Base-by-base conservation (phyloP, 2,113 vertebrate species). In the Serinus canaria region DNA sequence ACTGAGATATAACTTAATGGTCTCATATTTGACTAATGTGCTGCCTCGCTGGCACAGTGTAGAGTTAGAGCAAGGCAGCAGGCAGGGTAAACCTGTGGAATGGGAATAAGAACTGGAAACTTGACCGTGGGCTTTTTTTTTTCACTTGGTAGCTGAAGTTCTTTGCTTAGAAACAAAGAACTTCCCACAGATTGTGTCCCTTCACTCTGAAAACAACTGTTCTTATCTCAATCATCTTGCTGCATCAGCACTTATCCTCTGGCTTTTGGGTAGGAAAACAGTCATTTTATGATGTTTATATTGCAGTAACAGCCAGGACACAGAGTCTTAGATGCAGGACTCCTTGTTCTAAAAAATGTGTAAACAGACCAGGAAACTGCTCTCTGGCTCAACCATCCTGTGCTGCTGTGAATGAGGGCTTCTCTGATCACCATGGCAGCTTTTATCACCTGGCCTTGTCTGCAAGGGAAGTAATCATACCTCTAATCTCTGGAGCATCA, bases 251-350 rank as follows among this genome's bases (percentile, higher is more conserved):
- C 53, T 77, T 86, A 52, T 37, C 19, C 70, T 92, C 69, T 92
- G 73, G 56, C 91, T 94, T 78, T 89, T 78, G 59, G 52, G 76
- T 56, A 80, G 53, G 83, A 90, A 92, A 90, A 59, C 56, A 96
- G 77, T 30, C 19, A 41, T 16, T 83, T 96, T 78, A 53, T 64
- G 62, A 75, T 75, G 72, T 77, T 91, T 89, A 55, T 67, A 41
- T 22, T 95, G 46, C 75, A 85, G 43, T 80, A 83, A 75, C 53
- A 88, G 59, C 85, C 60, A 95, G 75, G 39, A 87, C 75, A 79
- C 2, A 1, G 3, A 81, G 72, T 44, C 78, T 77, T 44, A 80
- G 82, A 87, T 22, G 33, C 18, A 92, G 87, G 60, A 94, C 47
- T 80, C 44, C 82, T 55, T 81, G 76, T 81, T 46, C 93, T 74